Conservation (phyloP, 2,888 invertebrate species). For the Orthonychiurus folsomi region DNA sequence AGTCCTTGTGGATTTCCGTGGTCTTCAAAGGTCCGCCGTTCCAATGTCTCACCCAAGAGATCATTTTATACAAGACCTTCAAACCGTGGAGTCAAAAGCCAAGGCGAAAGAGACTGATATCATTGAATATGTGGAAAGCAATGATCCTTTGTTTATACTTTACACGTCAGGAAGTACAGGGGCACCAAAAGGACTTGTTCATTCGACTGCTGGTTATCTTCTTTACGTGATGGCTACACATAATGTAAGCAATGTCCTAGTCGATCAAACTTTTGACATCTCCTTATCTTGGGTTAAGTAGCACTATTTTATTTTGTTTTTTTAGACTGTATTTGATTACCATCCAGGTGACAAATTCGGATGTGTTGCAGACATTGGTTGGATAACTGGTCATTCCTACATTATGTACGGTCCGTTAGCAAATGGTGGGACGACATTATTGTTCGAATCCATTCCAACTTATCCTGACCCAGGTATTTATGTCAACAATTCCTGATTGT, state of each 20-base stretch:
- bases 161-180: constrained; percentile 51
- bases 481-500: background rate
- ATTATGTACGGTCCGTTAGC: constrained; percentile 49
- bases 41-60: constrained; percentile 29
- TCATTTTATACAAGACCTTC: constrained; percentile 43
- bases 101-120: constrained; percentile 42
- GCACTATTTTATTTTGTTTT: constrained; percentile 37
- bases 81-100: constrained; percentile 28
- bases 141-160: constrained; percentile 48
- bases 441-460: constrained; percentile 49
- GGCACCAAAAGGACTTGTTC: constrained; percentile 48
- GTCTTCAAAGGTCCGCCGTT: constrained; percentile 19
- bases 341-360: constrained; percentile 45
- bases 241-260: constrained; percentile 41
- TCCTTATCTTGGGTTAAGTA: too few relatives aligned
- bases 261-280: too few relatives aligned
- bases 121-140: constrained; percentile 46
- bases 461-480: constrained; percentile 47
- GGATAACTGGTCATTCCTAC: constrained; percentile 47
- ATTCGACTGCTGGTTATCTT: constrained; percentile 47
- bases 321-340: constrained; percentile 47
- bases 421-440: constrained; percentile 48
- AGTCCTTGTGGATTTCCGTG: constrained; percentile 46
- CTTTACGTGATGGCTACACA: constrained; percentile 46
- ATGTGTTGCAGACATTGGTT: constrained; percentile 50